phyloP scores from a whole-genome alignment of 2,797 vertebrate genomes.

The Paguma larvata region DNA sequence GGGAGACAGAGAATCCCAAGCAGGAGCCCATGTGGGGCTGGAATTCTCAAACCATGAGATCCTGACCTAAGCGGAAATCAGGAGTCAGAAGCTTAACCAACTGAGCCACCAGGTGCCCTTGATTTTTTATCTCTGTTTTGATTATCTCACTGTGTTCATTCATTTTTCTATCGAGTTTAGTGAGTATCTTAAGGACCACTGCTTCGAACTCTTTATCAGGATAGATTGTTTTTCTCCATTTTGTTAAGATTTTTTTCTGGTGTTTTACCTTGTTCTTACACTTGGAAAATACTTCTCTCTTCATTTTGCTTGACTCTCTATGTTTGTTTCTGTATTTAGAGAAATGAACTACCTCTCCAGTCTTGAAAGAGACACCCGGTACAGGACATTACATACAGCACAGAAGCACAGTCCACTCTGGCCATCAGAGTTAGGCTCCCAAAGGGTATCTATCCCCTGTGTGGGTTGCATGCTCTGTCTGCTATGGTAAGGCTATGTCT shows the following conservation, averaged over 20 bases:
- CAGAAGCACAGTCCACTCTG: not conserved
- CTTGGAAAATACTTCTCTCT: not conserved
- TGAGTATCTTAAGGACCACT: not conserved
- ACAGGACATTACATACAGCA: not conserved
- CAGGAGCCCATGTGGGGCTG: too few species aligned
- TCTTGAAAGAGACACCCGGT: not conserved
- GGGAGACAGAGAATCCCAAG: too few species aligned
- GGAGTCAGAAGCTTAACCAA: too few species aligned
- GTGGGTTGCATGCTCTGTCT: not conserved
- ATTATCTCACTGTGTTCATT: not conserved
- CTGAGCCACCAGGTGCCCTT: too few species aligned
- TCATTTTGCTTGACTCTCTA: not conserved
- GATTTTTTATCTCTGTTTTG: not conserved
- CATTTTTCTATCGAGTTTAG: not conserved
- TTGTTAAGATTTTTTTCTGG: not conserved
- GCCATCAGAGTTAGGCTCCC: not conserved
- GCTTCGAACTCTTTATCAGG: not conserved
- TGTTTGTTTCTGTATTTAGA: not conserved
- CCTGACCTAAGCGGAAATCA: too few species aligned
- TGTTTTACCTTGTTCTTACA: not conserved
- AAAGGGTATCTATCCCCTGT: not conserved
- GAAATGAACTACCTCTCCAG: not conserved
- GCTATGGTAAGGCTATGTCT: not conserved
- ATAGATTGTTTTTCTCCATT: not conserved
- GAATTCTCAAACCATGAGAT: too few species aligned